Conservation (phyloP, 2,888 invertebrate genomes). For the Macrophya alboannulata region DNA sequence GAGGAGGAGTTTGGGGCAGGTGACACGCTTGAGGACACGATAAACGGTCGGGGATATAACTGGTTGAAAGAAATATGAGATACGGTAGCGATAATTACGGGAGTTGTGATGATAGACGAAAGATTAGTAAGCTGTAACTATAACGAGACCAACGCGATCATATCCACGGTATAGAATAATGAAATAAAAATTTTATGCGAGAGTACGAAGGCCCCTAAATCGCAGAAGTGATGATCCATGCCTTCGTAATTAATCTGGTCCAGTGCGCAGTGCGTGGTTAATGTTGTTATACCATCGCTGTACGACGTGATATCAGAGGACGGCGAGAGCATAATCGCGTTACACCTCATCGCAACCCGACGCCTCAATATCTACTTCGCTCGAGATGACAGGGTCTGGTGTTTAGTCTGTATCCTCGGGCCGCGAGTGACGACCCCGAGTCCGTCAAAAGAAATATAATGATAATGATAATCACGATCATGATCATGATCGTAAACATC, state of each 20-base stretch:
- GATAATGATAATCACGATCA: background rate
- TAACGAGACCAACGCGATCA: background rate
- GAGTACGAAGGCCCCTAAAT: background rate
- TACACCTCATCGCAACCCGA: conserved; percentile 43
- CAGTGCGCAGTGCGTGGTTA: background rate
- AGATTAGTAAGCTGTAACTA: background rate
- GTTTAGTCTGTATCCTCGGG: conserved; percentile 40
- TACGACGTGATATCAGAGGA: conserved; percentile 1
- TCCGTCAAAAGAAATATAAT: background rate
- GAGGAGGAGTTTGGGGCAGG: background rate
- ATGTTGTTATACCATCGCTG: conserved; percentile 10
- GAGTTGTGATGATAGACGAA: background rate
- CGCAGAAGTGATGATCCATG: background rate
- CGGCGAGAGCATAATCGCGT: background rate
- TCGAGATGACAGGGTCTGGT: conserved; percentile 35
- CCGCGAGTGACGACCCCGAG: conserved; percentile 26
- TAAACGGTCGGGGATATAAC: background rate
- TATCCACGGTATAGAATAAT: background rate
- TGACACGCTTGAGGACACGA: conserved; percentile 25
- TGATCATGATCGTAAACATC: background rate
- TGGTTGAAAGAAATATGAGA: conserved; percentile 11
- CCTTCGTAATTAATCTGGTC: background rate
- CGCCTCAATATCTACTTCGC: conserved; percentile 20
- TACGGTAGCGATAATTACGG: conserved; percentile 12
- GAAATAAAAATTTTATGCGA: background rate